phyloP scores from a whole-genome alignment of 2,888 invertebrate species.

The Macrosiphum euphorbiae region DNA sequence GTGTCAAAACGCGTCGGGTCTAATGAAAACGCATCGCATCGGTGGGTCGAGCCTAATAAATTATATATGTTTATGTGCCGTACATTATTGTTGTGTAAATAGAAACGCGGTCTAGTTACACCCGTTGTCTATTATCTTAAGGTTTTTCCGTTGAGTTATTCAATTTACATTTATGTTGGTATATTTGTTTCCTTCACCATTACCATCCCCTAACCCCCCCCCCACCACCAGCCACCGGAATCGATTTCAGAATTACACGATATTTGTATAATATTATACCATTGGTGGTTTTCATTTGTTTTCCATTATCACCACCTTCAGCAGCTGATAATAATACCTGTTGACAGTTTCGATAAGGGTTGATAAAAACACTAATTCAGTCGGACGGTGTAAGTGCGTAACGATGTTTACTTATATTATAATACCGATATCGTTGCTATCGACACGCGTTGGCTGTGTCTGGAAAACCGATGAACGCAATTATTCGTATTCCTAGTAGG shows the following conservation, averaged over 20 bases:
- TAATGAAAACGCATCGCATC: conserved; percentile 20
- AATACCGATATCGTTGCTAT: not conserved
- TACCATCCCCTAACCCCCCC: too few relatives aligned
- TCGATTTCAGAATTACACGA: not conserved
- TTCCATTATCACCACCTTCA: not conserved
- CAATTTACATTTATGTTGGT: not conserved
- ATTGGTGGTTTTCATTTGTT: not conserved
- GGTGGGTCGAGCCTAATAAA: not conserved
- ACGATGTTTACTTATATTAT: not conserved
- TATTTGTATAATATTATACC: not conserved
- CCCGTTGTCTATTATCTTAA: not conserved
- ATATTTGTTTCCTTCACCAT: not conserved
- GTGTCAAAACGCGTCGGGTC: not conserved
- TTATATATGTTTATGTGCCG: not conserved
- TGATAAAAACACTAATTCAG: not conserved
- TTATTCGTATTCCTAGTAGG: not conserved
- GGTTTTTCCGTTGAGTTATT: not conserved
- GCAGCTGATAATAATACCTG: not conserved
- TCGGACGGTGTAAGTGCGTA: not conserved
- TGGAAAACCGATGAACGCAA: too few relatives aligned
- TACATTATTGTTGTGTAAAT: not conserved
- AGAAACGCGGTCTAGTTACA: not conserved
- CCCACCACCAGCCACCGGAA: not conserved
- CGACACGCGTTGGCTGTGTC: not conserved
- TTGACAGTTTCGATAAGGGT: not conserved